Conservation (phyloP, 2,113 vertebrate genomes). For the Boulengeromyrus knoepffleri region DNA sequence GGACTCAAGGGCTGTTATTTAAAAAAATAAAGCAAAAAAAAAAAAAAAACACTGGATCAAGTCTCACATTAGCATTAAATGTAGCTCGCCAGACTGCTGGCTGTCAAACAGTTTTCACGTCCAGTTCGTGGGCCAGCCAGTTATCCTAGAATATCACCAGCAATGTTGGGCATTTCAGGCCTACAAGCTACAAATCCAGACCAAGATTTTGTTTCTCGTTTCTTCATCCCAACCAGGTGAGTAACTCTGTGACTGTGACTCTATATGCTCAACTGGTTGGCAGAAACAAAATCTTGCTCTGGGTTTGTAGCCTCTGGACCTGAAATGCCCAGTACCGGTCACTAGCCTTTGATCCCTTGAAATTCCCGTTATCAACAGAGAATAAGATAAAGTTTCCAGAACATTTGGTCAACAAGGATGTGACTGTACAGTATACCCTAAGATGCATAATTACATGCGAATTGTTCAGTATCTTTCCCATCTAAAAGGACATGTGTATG, state of each 20-base stretch:
- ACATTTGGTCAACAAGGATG: neutral
- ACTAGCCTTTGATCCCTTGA: neutral
- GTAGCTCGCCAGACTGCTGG: neutral
- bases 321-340: neutral
- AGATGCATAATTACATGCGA: slow-evolving; percentile 22
- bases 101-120: neutral
- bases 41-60: neutral
- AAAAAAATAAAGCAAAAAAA: neutral
- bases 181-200: neutral
- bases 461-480: slow-evolving; percentile 5
- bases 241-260: neutral
- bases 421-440: neutral
- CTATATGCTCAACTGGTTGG: neutral
- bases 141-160: neutral
- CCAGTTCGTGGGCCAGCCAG: neutral
- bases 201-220: neutral
- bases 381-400: neutral
- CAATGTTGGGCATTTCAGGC: neutral
- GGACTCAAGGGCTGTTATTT: neutral
- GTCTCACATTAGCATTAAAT: neutral
- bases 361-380: neutral
- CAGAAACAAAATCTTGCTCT: neutral
- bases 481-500: slow-evolving; percentile 1
- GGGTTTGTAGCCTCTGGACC: neutral
- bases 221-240: neutral